Evolutionary conservation across 1,140 invertebrate genomes (phyloP).

Genomic region (Bombus confusus): DNA sequence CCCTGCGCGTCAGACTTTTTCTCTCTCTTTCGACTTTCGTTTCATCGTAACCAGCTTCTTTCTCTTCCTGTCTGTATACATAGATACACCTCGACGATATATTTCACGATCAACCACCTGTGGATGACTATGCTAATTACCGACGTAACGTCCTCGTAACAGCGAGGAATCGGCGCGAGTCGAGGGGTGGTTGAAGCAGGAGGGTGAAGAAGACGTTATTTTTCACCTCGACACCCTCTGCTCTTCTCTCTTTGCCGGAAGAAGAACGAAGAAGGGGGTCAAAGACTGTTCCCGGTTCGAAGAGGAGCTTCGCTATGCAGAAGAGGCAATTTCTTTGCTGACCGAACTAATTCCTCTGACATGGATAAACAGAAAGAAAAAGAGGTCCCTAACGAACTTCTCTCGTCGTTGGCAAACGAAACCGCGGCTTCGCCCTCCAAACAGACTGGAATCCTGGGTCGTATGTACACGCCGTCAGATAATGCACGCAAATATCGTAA

Average conservation of each 20-base stretch:
- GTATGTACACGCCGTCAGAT: slow-evolving; percentile 75
- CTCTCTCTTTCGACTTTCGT: slow-evolving; percentile 19
- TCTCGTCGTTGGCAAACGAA: slow-evolving; percentile 47
- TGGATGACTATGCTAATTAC: slow-evolving; percentile 72
- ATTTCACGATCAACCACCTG: slow-evolving; percentile 72
- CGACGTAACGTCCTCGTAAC: slow-evolving; percentile 62
- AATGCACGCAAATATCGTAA: slow-evolving; percentile 82
- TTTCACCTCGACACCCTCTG: slow-evolving; percentile 39
- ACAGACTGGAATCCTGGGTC: slow-evolving; percentile 68
- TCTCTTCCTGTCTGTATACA: neutral
- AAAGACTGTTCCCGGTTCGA: neutral
- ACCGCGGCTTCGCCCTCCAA: slow-evolving; percentile 20
- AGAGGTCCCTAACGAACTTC: slow-evolving; percentile 18
- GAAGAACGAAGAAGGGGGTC: neutral
- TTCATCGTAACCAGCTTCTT: neutral
- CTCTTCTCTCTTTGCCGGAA: neutral
- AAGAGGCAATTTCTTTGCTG: slow-evolving; percentile 25
- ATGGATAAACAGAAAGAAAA: slow-evolving; percentile 35
- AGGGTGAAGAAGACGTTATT: slow-evolving; percentile 56
- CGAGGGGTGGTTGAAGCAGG: slow-evolving; percentile 31
- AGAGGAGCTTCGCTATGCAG: neutral
- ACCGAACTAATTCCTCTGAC: neutral
- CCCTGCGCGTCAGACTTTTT: slow-evolving; percentile 32
- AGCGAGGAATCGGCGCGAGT: slow-evolving; percentile 38
- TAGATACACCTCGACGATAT: slow-evolving; percentile 52